These are phyloP conservation scores for Orbicella faveolata DNA, from an alignment of 64 coral and sea anemone genomes.

Conservation along the genomic window DNA sequence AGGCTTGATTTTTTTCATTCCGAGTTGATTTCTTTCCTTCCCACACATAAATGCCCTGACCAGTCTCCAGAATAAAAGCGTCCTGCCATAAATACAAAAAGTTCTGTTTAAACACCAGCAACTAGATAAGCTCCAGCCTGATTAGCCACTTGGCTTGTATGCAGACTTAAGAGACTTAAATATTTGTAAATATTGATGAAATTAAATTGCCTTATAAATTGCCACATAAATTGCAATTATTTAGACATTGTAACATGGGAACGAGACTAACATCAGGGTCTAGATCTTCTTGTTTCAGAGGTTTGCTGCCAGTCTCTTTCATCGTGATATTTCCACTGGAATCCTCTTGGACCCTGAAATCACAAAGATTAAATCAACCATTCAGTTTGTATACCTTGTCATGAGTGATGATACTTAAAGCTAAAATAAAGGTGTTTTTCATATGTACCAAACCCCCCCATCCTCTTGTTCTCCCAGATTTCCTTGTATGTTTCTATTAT, in stretches of 20 bases:
- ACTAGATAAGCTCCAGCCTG: not conserved
- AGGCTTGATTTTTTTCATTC: slow-evolving; percentile 66
- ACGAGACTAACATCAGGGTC: slow-evolving; percentile 72
- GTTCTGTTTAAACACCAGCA: not conserved
- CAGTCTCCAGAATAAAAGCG: slow-evolving; percentile 85
- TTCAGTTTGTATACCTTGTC: no score
- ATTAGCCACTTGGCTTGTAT: no score
- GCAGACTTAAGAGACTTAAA: no score
- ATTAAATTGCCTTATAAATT: no score
- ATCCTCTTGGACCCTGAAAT: slow-evolving; percentile 47
- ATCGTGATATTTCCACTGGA: slow-evolving; percentile 71
- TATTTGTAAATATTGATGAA: no score
- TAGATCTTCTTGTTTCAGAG: slow-evolving; percentile 61
- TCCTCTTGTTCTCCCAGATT: no score
- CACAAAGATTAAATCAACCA: not conserved
- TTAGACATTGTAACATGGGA: not conserved
- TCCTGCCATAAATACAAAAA: slow-evolving; percentile 48
- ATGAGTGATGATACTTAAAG: no score
- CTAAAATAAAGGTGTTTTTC: no score
- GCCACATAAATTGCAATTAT: slow-evolving; percentile 45
- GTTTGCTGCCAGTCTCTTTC: slow-evolving; percentile 60
- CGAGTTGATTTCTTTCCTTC: slow-evolving; percentile 72
- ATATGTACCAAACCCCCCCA: no score
- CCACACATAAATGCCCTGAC: slow-evolving; percentile 84
- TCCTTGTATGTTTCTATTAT: no score